These are phyloP conservation scores for Pagrus major DNA, from an alignment of 2,113 vertebrate species.

Conservation along the genomic window DNA sequence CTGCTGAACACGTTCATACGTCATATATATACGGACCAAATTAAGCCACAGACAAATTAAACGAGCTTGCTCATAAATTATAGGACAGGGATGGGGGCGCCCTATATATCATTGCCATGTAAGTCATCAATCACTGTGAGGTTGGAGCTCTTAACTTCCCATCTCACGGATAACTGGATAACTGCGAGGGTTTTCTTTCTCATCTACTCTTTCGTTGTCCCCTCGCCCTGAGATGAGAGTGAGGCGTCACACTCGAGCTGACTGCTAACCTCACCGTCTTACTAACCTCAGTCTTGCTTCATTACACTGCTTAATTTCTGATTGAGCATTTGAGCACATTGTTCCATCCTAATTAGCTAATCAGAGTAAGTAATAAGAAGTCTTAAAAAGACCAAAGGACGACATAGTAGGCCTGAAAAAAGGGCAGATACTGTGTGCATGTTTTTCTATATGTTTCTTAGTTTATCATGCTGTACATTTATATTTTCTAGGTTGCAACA, in stretches of 20 bases:
- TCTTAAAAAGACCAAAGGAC: constrained; percentile 8
- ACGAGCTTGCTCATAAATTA: constrained; percentile 81
- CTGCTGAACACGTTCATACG: constrained; percentile 63
- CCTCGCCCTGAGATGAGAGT: constrained; percentile 32
- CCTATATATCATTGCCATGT: constrained; percentile 73
- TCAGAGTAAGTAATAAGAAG: neutral
- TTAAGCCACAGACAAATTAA: constrained; percentile 81
- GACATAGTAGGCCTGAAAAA: neutral
- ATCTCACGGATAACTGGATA: constrained; percentile 38
- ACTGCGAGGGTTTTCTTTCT: constrained; percentile 49
- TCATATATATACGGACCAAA: constrained; percentile 69
- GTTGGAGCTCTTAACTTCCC: constrained; percentile 50
- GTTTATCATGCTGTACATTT: neutral
- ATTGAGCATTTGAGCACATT: constrained; percentile 28
- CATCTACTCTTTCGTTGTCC: constrained; percentile 37
- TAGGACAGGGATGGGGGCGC: constrained; percentile 32
- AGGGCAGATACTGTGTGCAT: neutral
- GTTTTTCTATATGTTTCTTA: neutral
- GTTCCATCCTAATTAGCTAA: constrained; percentile 8
- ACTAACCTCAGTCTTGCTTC: constrained; percentile 34
- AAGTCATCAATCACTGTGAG: constrained; percentile 78
- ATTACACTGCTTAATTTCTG: constrained; percentile 47
- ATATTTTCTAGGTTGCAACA: neutral
- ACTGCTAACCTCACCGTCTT: constrained; percentile 39
- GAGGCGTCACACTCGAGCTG: constrained; percentile 24